Evolutionary conservation across 1,140 invertebrate genomes (phyloP).

Genomic region (Drosophila sp.): DNA sequence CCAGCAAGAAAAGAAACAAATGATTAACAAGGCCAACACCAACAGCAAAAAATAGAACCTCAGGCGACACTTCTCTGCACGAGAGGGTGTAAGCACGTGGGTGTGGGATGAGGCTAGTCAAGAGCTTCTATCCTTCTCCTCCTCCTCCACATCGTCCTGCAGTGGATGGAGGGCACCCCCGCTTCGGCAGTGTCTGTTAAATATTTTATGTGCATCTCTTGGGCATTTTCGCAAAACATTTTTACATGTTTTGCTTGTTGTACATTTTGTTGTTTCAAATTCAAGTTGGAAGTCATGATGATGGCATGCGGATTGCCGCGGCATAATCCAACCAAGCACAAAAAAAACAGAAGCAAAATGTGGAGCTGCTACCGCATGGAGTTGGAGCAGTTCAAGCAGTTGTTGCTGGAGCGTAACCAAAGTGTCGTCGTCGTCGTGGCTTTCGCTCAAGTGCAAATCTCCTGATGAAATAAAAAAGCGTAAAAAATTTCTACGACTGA

Average conservation of each 20-base stretch:
- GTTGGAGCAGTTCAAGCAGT: constrained; percentile 1
- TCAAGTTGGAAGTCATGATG: constrained; percentile 60
- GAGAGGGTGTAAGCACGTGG: background rate
- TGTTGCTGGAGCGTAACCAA: constrained; percentile 76
- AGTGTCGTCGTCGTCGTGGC: constrained; percentile 60
- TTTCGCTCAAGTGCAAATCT: constrained; percentile 79
- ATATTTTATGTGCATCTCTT: constrained; percentile 82
- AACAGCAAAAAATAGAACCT: constrained; percentile 29
- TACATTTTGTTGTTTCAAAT: constrained; percentile 46
- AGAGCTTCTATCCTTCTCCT: background rate
- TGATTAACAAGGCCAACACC: constrained; percentile 67
- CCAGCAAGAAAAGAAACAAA: constrained; percentile 53
- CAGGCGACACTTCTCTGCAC: constrained; percentile 42
- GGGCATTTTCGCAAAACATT: constrained; percentile 81
- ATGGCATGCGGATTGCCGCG: constrained; percentile 68
- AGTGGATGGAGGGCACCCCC: too few relatives aligned
- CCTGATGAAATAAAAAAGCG: constrained; percentile 80
- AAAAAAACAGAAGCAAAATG: constrained; percentile 33
- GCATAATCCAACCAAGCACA: constrained; percentile 68
- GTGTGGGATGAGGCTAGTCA: constrained; percentile 8
- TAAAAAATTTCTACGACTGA: constrained; percentile 61
- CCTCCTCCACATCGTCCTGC: background rate
- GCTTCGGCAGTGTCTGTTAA: constrained; percentile 61
- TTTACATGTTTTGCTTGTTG: constrained; percentile 66
- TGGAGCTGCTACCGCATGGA: constrained; percentile 38